Conservation (phyloP, 2,797 vertebrate genomes). For the Protosalanx chinensis region DNA sequence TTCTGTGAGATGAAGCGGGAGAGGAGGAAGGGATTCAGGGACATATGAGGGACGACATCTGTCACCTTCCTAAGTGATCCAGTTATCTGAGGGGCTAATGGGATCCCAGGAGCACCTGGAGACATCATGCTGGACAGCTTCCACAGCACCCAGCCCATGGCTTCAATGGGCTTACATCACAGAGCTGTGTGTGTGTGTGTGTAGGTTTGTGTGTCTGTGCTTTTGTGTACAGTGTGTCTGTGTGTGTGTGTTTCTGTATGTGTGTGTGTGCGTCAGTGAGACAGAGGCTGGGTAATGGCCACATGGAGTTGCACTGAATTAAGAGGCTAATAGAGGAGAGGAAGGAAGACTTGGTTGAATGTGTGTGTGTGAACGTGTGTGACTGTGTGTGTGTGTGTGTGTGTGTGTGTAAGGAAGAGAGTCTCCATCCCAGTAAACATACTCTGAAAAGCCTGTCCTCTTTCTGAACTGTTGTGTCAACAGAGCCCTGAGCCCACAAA, state of each 20-base stretch:
- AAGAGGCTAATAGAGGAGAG: neutral
- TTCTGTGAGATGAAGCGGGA: conserved; percentile 26
- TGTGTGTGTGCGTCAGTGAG: conserved; percentile 1
- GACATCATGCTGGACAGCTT: neutral
- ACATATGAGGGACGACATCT: conserved; percentile 20
- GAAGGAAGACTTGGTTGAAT: neutral
- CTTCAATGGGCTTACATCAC: neutral
- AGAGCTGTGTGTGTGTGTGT: neutral
- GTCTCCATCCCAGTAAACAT: conserved; percentile 16
- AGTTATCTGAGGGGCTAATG: neutral
- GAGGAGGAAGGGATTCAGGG: conserved; percentile 34
- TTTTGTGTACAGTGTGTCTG: neutral
- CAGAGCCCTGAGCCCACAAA: conserved; percentile 5
- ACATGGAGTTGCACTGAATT: too few relatives aligned
- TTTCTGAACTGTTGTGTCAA: conserved; percentile 25
- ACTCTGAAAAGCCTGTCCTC: conserved; percentile 9
- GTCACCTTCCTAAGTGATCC: conserved; percentile 32
- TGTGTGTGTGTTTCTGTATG: neutral
- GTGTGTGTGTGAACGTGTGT: conserved; percentile 5
- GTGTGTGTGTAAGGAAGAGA: too few relatives aligned
- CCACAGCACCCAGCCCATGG: neutral
- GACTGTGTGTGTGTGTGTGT: conserved; percentile 5
- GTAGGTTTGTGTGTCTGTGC: conserved; percentile 3
- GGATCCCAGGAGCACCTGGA: neutral
- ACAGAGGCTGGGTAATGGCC: neutral